These are phyloP conservation scores for Canis aureus DNA, from an alignment of 2,113 vertebrate genomes.

Conservation along the genomic window DNA sequence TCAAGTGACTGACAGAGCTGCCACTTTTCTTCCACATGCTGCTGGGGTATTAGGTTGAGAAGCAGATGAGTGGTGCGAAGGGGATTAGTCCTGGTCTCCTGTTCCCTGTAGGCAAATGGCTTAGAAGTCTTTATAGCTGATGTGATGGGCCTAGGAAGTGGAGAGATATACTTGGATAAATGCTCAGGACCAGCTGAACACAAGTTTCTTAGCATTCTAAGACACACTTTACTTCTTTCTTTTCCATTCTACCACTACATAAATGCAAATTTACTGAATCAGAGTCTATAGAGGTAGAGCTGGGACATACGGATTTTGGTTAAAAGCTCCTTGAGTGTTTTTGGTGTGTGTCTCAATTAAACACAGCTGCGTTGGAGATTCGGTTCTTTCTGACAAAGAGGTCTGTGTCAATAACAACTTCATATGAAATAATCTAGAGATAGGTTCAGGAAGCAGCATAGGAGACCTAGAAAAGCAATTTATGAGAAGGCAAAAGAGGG, in stretches of 20 bases:
- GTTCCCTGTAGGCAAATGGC: not conserved
- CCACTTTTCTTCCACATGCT: conserved; percentile 36
- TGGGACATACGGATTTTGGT: not conserved
- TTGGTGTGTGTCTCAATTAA: not conserved
- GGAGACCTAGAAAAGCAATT: not conserved
- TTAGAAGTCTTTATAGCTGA: not conserved
- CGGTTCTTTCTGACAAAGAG: not conserved
- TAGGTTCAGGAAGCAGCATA: not conserved
- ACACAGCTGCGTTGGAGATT: not conserved
- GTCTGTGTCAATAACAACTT: conserved; percentile 8
- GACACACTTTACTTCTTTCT: not conserved
- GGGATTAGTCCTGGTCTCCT: not conserved
- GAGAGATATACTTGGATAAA: not conserved
- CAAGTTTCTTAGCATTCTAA: not conserved
- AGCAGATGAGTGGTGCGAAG: not conserved
- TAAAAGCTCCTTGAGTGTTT: not conserved
- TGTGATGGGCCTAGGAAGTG: not conserved
- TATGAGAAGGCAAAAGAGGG: not conserved
- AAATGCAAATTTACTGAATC: conserved; percentile 19
- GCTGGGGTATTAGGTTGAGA: not conserved
- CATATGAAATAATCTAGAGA: conserved; percentile 35
- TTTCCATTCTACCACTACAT: not conserved
- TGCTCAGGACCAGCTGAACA: not conserved
- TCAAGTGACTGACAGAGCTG: conserved; percentile 24
- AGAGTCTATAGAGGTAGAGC: not conserved